Conservation (phyloP, 2,797 vertebrate genomes). For the Notolepis coatsorum region DNA sequence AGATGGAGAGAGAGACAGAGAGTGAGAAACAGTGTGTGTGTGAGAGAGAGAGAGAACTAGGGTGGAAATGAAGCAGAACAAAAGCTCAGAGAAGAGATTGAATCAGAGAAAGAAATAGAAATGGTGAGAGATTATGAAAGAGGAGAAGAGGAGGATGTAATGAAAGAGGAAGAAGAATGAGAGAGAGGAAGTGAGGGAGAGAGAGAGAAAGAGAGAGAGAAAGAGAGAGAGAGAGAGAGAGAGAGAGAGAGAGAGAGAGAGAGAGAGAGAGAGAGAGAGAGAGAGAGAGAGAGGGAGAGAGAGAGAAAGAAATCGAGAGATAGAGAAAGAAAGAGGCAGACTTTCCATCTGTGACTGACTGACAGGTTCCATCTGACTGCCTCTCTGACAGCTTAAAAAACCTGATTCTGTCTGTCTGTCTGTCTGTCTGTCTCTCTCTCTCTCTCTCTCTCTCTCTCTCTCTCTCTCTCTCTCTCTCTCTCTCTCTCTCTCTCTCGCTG, state of each 20-base stretch:
- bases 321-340: slow-evolving; percentile 54
- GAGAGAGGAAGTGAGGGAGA: background rate
- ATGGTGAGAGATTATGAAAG: too few species aligned
- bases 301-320: too few species aligned
- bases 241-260: slow-evolving; percentile 18
- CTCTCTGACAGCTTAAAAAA: too few species aligned
- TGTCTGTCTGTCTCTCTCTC: slow-evolving; percentile 3
- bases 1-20: background rate
- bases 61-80: background rate
- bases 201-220: background rate
- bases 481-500: slow-evolving; percentile 15
- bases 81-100: background rate
- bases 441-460: background rate
- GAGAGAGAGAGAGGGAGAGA: too few species aligned
- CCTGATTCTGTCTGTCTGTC: slow-evolving; percentile 68
- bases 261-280: background rate
- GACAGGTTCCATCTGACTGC: slow-evolving; percentile 73
- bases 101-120: background rate
- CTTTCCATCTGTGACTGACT: slow-evolving; percentile 81
- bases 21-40: too few species aligned
- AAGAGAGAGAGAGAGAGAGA: slow-evolving; percentile 35
- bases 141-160: background rate
- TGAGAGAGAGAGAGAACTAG: background rate
- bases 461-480: background rate
- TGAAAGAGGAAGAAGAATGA: background rate